Evolutionary conservation across 2,888 invertebrate species (phyloP), one percentile per base, ranked within the genome.

Genomic region (Lepidocyrtinus sp.): DNA sequence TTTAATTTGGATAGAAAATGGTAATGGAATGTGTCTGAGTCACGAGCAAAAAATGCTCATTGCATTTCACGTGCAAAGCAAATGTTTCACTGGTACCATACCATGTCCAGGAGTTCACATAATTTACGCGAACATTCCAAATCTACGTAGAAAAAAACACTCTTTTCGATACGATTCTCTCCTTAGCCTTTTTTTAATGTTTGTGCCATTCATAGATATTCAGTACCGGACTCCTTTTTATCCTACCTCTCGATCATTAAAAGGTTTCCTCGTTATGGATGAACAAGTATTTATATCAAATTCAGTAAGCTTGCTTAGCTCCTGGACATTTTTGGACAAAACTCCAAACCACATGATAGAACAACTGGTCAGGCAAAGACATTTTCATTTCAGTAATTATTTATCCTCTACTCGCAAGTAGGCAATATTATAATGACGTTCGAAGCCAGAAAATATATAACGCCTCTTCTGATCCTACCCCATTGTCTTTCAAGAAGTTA

Each of bases 311-410:
- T 50, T 7, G 15, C 5, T 50, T 7, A 50, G 50, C 59, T 59
- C 3, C 59, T 59, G 59, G 59, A 59, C 59, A 59, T 59, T 59
- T 59, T 59, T 59, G 59, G 59, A 59, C 59, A 59, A 59, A 59
- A 21, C 2, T 21, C 7, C 12, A 22, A 12, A 50, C 50, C 59
- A 59, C 59, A 21, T n/a, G 36, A 21, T 2, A 59, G 55, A n/a
- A 2, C 21, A 59, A 17, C 59, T 21, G 22, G 36, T 36, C 36
- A 36, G 36, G 12, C 36, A 36, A n/a, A 59, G 59, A 21, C 59
- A 59, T n/a, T n/a, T n/a, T n/a, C n/a, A n/a, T 21, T 21, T n/a
- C 19, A 59, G 59, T 22, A 59, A 59, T 59, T 59, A 59, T 59
- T 59, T 59, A 59, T 59, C 22, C 59, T n/a, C n/a, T n/a, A 59